Evolutionary conservation across 2,797 vertebrate genomes (phyloP).

Genomic region (Spinus olivaceus): DNA sequence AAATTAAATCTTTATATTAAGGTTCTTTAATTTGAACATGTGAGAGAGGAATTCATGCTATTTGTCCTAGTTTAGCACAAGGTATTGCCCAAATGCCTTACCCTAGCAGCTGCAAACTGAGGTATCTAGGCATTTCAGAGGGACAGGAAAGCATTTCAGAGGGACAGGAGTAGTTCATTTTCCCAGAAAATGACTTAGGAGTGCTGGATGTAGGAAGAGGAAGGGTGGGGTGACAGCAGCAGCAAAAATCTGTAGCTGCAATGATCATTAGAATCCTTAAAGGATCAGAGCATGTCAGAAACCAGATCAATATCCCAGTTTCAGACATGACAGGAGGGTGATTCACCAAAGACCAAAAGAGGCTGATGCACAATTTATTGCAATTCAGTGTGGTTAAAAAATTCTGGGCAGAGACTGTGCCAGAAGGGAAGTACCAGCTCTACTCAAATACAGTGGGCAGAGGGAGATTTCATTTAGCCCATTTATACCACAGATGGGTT

Average conservation of each 20-base stretch:
- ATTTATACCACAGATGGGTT: not conserved
- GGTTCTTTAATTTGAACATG: not conserved
- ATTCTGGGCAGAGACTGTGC: not conserved
- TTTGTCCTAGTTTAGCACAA: not conserved
- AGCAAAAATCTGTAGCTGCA: not conserved
- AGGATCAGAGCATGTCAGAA: not conserved
- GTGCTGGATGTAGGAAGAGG: not conserved
- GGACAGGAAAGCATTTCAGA: not conserved
- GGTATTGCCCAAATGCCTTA: not conserved
- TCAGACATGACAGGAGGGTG: not conserved
- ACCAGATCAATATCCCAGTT: not conserved
- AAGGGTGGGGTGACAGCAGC: not conserved
- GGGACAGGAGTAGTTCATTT: not conserved
- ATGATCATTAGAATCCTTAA: not conserved
- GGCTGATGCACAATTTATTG: not conserved
- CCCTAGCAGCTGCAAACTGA: not conserved
- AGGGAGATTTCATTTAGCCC: not conserved
- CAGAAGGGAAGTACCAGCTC: not conserved
- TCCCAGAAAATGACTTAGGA: not conserved
- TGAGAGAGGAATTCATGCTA: not conserved
- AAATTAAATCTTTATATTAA: not conserved
- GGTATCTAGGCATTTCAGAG: not conserved
- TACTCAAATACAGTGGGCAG: accelerated
- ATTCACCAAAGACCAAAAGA: not conserved
- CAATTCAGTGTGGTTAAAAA: not conserved